Evolutionary conservation across 2,888 invertebrate species (phyloP), one percentile per base, ranked within the genome.

Genomic region (Antitype chi): DNA sequence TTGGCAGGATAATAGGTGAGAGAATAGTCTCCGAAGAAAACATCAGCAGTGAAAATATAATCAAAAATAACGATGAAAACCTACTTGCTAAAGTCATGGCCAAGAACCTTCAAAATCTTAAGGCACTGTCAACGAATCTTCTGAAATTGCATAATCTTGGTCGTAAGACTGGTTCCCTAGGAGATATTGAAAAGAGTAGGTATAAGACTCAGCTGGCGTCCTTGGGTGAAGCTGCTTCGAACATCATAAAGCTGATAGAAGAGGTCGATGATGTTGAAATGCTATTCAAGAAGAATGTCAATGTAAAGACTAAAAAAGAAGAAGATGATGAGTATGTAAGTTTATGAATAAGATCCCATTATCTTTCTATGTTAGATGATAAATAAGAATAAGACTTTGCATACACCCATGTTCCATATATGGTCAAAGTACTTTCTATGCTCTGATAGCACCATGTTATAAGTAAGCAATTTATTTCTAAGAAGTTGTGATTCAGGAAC

Each of bases 61-160:
- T 95, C 9, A 96, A 96, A 82, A 93, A 94, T 70, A 94, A 85
- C 20, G 92, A 91, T 83, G 97, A 92, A 87, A 97, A 93, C 90
- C 93, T 96, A 0, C 82, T 95, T 64, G 94, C 92, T 0, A 94
- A 94, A 90, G 94, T 95, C 0, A 95, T 97, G 84, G 95, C 95
- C 0, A 94, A 95, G 15, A 97, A 97, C 89, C 95, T 98, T 64
- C 96, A 97, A 84, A 97, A 95, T 69, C 96, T 98, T 20, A 97
- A 97, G 85, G 92, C 95, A 15, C 95, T 97, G 0, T 97, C 98
- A 1, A 94, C 95, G 2, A 97, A 96, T 80, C 94, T 98, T 49
- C 94, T 98, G 15, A 97, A 97, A 83, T 93, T 98, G 62, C 97
- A 97, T 88, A 97, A 97, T 87, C 89, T 96, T 78, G 97, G 97